phyloP scores from a whole-genome alignment of 2,888 invertebrate genomes.

The Aporophyla lueneburgensis region DNA sequence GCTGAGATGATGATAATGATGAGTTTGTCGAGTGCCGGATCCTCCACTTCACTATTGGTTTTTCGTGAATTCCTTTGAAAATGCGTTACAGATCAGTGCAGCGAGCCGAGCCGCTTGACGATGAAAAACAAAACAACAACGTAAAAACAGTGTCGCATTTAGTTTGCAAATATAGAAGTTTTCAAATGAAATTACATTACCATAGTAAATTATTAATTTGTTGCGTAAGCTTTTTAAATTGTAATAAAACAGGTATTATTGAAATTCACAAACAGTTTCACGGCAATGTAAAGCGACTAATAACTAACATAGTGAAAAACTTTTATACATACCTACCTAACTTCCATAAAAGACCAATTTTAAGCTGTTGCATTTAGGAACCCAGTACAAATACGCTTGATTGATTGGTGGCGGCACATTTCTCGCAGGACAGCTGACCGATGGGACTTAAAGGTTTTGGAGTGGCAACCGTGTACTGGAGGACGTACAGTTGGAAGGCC shows the following conservation, averaged over 20 bases:
- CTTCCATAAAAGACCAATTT: background rate
- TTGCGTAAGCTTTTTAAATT: background rate
- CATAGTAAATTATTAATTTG: background rate
- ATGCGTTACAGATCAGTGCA: too few relatives aligned
- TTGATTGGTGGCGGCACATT: too few relatives aligned
- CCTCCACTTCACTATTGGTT: too few relatives aligned
- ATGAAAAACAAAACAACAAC: too few relatives aligned
- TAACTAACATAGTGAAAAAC: background rate
- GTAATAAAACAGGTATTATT: background rate
- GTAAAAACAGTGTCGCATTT: background rate
- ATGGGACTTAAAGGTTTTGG: too few relatives aligned
- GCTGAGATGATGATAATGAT: too few relatives aligned
- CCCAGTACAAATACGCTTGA: background rate
- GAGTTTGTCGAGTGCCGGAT: too few relatives aligned
- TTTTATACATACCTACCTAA: background rate
- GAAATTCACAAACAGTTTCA: background rate
- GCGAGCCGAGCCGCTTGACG: too few relatives aligned
- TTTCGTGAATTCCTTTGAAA: too few relatives aligned
- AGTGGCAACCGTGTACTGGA: too few relatives aligned
- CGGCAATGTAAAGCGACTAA: background rate
- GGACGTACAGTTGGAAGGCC: too few relatives aligned
- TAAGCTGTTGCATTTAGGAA: background rate
- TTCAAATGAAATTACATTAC: background rate
- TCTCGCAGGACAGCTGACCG: too few relatives aligned
- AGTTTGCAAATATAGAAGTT: background rate